These are phyloP conservation scores for Macrosteles quadrilineatus DNA, from an alignment of 1,140 invertebrate species.

Conservation along the genomic window DNA sequence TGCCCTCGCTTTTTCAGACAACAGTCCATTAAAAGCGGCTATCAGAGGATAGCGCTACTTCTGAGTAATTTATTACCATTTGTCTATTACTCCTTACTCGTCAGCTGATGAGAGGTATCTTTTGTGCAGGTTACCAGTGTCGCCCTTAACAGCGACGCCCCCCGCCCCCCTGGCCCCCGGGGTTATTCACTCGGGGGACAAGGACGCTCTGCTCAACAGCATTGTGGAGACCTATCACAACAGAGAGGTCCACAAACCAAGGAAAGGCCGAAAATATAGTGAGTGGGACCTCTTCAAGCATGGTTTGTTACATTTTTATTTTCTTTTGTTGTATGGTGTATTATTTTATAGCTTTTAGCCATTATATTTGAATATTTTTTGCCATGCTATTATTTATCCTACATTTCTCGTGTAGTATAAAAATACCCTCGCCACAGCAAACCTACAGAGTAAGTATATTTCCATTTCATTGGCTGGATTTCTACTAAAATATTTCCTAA, in stretches of 20 bases:
- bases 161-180: constrained; percentile 45
- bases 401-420: no score
- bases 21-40: no score
- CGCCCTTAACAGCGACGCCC: not conserved
- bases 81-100: no score
- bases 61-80: no score
- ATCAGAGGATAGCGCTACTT: no score
- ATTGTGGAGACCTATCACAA: constrained; percentile 65
- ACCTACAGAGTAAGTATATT: no score
- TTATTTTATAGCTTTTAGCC: not conserved
- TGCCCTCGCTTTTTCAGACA: no score
- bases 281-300: constrained; percentile 28
- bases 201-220: constrained; percentile 70
- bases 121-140: not conserved
- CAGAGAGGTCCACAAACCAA: constrained; percentile 50
- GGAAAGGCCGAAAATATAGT: constrained; percentile 31
- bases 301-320: constrained; percentile 9
- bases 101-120: no score
- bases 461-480: no score
- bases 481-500: no score
- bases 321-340: not conserved
- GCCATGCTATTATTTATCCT: not conserved
- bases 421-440: no score
- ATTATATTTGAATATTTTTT: not conserved
- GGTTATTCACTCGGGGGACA: constrained; percentile 65